Evolutionary conservation across 1,140 invertebrate genomes (phyloP).

Genomic region (Ips nitidus): DNA sequence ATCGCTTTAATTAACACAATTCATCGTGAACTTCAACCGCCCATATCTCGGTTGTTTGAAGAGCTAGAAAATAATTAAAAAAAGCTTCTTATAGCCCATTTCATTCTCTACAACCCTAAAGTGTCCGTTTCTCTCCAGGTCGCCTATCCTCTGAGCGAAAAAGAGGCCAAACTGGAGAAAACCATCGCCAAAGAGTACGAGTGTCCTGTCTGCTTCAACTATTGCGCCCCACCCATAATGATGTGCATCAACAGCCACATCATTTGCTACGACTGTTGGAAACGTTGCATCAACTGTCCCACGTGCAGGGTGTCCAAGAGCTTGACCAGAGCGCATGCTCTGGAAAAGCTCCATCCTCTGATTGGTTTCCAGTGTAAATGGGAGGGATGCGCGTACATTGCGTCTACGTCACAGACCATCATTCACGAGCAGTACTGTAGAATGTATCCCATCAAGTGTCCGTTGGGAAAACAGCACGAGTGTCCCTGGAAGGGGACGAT

Average conservation of each 20-base stretch:
- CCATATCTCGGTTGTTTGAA: too few species aligned
- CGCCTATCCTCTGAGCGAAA: constrained; percentile 7
- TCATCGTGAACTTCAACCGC: too few species aligned
- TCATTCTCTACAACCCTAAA: too few species aligned
- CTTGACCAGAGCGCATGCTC: constrained; percentile 8
- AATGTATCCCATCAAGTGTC: constrained; percentile 14
- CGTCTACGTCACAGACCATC: not conserved
- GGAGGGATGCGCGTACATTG: constrained; percentile 13
- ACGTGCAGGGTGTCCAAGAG: constrained; percentile 9
- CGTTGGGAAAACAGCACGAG: not conserved
- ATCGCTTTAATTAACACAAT: too few species aligned
- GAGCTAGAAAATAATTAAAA: too few species aligned
- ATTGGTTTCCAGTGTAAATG: constrained; percentile 17
- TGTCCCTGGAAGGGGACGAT: constrained; percentile 15
- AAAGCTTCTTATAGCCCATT: too few species aligned
- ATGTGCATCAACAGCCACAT: constrained; percentile 26
- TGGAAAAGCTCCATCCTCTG: constrained; percentile 15
- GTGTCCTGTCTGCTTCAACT: constrained; percentile 14
- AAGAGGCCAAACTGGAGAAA: constrained; percentile 9
- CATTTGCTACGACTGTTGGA: constrained; percentile 21
- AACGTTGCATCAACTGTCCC: constrained; percentile 18
- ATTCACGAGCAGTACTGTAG: constrained; percentile 13
- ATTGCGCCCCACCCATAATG: constrained; percentile 17
- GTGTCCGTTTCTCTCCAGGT: constrained; percentile 4
- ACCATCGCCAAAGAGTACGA: constrained; percentile 16